Conservation (phyloP, 2,113 vertebrate species). For the Pardalotus punctatus region DNA sequence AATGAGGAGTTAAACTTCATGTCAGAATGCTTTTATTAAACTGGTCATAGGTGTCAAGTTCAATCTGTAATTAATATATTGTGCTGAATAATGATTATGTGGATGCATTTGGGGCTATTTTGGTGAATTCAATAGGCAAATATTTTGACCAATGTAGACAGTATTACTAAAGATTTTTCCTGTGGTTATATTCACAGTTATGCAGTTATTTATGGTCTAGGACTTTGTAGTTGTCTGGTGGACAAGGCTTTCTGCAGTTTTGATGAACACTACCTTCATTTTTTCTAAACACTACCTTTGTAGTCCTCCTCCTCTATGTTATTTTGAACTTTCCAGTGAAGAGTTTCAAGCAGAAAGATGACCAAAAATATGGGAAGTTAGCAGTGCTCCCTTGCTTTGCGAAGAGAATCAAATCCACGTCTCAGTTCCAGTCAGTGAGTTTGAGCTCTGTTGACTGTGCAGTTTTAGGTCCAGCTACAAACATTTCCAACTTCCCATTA, state of each 20-base stretch:
- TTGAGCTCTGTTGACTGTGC: neutral
- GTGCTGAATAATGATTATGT: neutral
- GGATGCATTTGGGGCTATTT: neutral
- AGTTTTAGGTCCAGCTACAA: neutral
- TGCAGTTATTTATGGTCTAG: neutral
- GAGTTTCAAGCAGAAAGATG: neutral
- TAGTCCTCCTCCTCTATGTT: neutral
- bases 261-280: neutral
- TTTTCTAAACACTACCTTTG: neutral
- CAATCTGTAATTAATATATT: neutral
- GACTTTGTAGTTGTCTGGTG: accelerated
- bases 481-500: neutral
- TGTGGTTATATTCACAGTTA: neutral
- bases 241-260: neutral
- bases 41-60: neutral
- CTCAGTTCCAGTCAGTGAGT: neutral
- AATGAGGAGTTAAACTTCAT: neutral
- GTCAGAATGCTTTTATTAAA: neutral
- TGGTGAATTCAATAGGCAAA: neutral
- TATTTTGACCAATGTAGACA: neutral
- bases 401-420: neutral
- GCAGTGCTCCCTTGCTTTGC: neutral
- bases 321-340: neutral
- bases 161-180: neutral
- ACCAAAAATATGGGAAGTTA: neutral